Base-by-base conservation (phyloP, 2,888 invertebrate species). In the Xanthostigma xanthostigma region DNA sequence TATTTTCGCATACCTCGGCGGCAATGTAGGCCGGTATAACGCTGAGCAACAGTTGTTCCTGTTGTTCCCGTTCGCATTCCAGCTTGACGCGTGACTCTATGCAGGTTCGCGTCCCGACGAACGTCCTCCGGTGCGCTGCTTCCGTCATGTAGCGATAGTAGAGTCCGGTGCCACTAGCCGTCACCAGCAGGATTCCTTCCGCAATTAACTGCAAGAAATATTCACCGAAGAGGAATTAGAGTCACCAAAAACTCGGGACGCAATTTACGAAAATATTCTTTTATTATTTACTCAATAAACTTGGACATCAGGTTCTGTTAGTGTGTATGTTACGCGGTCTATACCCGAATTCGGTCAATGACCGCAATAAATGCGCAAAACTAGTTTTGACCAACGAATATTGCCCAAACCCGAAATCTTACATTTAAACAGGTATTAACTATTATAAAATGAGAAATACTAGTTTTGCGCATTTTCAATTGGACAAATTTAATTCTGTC, bases 1-100 rank as follows among this genome's bases (percentile, higher is more conserved):
- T 41, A 43, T 50, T 61, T 60, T 51, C 51, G 66, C 78, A 73
- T 62, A 89, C 93, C 82, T 93, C 92, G 34, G 90, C 92, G 11
- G 93, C 92, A 53, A 94, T 89, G 62, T 93, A 93, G 11, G 93
- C 93, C 0, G 94, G 94, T 59, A 95, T 93, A 44, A 95, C 93
- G 58, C 92, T 92, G 14, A 94, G 75, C 50, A 95, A 68, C 51
- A 94, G 73, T 61, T 92, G 84, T 65, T 94, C 94, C 67, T 94
- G 94, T 60, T 92, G 92, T 60, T 93, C 91, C 56, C 89, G 78
- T 67, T 94, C 93, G 61, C 90, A 89, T 68, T 93, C 93, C 53
- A 93, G 70, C 68, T 91, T 91, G 51, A 94, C 88, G 50, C 93
- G 74, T 54, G 92, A 91, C 64, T 94, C 92, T 53, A 94, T 84